Percentiles rank a stretch among this genome's conserved stretches.
Evolutionary conservation across 2,888 invertebrate genomes (phyloP).

Genomic region (Epistrophe eligans): DNA sequence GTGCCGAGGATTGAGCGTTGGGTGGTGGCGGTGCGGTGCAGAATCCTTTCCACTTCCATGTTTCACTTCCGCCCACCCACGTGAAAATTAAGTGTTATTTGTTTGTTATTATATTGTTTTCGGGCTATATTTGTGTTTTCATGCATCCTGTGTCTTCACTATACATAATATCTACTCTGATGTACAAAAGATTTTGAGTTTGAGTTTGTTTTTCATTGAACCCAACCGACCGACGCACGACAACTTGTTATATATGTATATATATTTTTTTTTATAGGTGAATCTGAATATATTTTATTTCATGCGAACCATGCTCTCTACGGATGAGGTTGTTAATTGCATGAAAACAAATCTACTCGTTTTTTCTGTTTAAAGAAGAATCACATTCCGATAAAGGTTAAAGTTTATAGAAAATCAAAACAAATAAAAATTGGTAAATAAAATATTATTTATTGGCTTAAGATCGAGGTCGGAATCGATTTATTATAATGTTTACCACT

Average conservation of each 20-base stretch:
- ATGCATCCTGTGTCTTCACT: constrained; percentile 25
- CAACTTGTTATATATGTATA: neutral
- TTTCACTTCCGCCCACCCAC: constrained; percentile 14
- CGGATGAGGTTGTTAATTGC: neutral
- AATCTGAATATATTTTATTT: neutral
- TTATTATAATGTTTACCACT: neutral
- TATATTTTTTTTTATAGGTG: neutral
- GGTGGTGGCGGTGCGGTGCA: neutral
- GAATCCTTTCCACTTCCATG: neutral
- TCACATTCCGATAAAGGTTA: constrained; percentile 7
- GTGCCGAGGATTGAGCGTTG: constrained; percentile 74
- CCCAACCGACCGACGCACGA: neutral
- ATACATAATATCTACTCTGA: neutral
- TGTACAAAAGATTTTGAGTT: neutral
- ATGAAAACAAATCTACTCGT: neutral
- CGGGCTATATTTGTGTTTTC: constrained; percentile 51
- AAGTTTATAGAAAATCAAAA: neutral
- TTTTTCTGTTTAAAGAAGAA: constrained; percentile 7
- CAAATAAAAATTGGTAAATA: neutral
- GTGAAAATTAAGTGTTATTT: constrained; percentile 66
- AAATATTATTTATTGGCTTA: neutral
- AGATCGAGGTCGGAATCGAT: neutral
- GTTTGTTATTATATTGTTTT: constrained; percentile 71
- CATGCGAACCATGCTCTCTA: neutral
- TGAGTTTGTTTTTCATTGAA: constrained; percentile 32